A percentile compares a stretch with the other conserved stretches of the same genome.
These are phyloP conservation scores for Globodera ellingtonae DNA, from an alignment of 1,140 invertebrate genomes.

Conservation along the genomic window DNA sequence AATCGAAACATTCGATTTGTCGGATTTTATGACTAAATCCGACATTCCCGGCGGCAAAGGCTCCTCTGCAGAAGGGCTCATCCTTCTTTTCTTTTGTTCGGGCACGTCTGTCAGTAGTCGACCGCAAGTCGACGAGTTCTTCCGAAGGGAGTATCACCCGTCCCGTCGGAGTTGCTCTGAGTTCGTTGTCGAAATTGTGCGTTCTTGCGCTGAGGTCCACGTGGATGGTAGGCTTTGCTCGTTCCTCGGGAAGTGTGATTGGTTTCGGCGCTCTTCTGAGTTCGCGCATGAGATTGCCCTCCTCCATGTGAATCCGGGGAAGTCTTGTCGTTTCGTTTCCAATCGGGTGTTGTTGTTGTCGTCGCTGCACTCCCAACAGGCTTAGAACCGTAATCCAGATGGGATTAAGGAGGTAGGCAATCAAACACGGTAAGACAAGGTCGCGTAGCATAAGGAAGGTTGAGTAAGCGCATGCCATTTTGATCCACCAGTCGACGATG, in stretches of 20 bases:
- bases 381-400: not conserved
- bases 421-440: not conserved
- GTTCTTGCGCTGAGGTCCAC: no score
- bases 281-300: not conserved
- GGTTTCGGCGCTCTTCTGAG: not conserved
- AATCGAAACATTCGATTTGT: no score
- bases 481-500: not conserved
- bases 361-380: not conserved
- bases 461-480: not conserved
- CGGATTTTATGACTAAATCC: no score
- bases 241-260: not conserved
- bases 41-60: no score
- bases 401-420: not conserved
- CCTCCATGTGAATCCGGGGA: not conserved
- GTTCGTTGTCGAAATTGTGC: no score
- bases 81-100: no score
- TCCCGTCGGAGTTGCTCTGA: no score
- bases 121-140: no score
- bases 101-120: no score
- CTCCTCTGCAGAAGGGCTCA: no score
- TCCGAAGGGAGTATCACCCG: no score
- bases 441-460: not conserved
- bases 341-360: not conserved
- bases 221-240: no score
- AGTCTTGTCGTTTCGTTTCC: not conserved